Base-by-base conservation (phyloP, 2,888 invertebrate genomes). In the Watsonalla binaria region DNA sequence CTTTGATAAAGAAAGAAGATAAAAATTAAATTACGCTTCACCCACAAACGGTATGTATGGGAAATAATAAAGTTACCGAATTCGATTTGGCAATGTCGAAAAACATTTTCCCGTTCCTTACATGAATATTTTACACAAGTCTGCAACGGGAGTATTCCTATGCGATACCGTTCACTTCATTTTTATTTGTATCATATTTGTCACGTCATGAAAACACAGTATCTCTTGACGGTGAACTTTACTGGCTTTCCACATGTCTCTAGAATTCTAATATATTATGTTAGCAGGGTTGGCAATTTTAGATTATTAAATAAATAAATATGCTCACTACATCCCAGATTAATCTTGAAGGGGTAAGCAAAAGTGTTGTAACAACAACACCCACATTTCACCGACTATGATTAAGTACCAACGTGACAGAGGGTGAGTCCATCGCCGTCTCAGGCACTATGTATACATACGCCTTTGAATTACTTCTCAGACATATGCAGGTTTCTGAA, bases 121-220 rank as follows among this genome's bases (percentile, higher is more conserved):
- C 51, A 54, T 57, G 59, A 59, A 55, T 53, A 55, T 54, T 54
- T 54, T 52, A 54, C 49, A 50, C 51, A 50, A 51, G 57, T 57
- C 51, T 53, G 53, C 54, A 55, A 53, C 54, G 51, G 49, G 53
- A 58, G 58, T 61, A 61, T 58, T 56, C 54, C 53, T 51, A 55
- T 46, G 52, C 49, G 47, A 57, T 49, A 51, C 46, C 52, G 47
- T 59, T 56, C 63, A 62, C 56, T 72, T 72, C 68, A 70, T 72
- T 74, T 75, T 73, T 74, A 72, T 74, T 72, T 74, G 63, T 68
- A 65, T 70, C 65, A 69, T 78, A 75, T 76, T 77, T 78, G 77
- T 76, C 78, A 77, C 77, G 62, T 75, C 76, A 73, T 77, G 75
- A 71, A 73, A 73, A 68, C 67, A 74, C 68, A 70, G 67, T 71